Evolutionary conservation across 2,888 invertebrate genomes (phyloP), one percentile per base, ranked within the genome.

Genomic region (Phasia obesa): DNA sequence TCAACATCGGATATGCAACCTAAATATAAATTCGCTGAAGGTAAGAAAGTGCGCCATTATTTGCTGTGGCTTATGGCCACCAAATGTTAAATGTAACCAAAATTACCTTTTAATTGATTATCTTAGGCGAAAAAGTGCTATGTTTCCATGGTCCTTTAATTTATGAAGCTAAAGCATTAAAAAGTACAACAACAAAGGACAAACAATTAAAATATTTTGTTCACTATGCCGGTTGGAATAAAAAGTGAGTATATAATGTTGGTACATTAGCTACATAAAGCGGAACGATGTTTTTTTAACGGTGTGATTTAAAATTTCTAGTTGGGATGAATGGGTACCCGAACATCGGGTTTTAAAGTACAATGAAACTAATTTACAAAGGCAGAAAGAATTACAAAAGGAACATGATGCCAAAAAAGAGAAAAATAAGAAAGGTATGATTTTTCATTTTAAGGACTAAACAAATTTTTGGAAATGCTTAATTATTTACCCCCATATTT

Each of bases 191-290:
- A 85, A 94, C 95, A 2, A 97, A 97, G 90, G 97, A 97, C 86
- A 97, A 97, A 91, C 95, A 95, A 91, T 93, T 97, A 7, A 95
- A 96, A 89, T 98, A 98, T 92, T 95, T 97, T 81, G 97, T 99
- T 85, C 99, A 99, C 91, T 99, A 99, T 91, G 97, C 97, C 86
- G 98, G 98, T 2, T 99, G 99, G 99, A 99, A 98, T 90, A 99
- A 98, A 93, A 98, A 97, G 97, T 98, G 93, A 92, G 93, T 84
- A 59, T 59, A 9, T 31, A 4, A 35, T 9, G 0, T 7, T 27
- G 4, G 15, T n/a, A 51, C 4, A 2, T 6, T 17, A 38, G 9
- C 1, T 38, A 6, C 3, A 19, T 47, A 5, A 47, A 17, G 15
- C 25, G 17, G 23, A 44, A 13, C 0, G 15, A 2, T 21, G n/a